Evolutionary conservation across 2,888 invertebrate genomes (phyloP), one percentile per base, ranked within the genome.

Genomic region (Gymnoscelis rufifasciata): DNA sequence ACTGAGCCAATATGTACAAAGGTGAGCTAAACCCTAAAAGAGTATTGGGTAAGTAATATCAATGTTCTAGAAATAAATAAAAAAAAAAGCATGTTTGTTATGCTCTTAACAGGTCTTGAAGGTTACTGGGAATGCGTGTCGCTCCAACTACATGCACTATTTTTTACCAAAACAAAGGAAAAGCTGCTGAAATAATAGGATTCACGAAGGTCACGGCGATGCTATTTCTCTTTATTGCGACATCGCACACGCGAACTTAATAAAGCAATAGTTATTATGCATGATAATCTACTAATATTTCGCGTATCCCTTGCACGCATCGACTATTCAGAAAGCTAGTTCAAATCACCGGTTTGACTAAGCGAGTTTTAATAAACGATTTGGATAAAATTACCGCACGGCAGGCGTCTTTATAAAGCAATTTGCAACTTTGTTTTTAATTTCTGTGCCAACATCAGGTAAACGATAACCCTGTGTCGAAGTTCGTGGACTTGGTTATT

Each of bases 201-300:
- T 62, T 62, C 52, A 46, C 56, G 65, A 77, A 78, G 83, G 84
- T 84, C 82, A 82, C 56, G 77, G 77, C 62, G 68, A 75, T 67
- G 71, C 68, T 80, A 80, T 82, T 83, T 82, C 76, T 70, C 69
- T 68, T 71, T 72, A 69, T 62, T 66, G 69, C 73, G 75, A 75
- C 73, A 67, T 79, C 60, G 71, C 57, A 59, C 82, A 78, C 78
- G 82, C 81, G 66, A 78, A 62, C 62, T 58, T 62, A 64, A 69
- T 71, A 62, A 66, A 66, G 58, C 56, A 54, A 64, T 68, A 33
- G 31, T 33, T 33, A 54, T 59, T 56, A 62, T 68, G 59, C 45
- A 60, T 48, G 54, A 55, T 52, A 47, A 54, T 52, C 51, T 36
- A 35, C 51, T 40, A 49, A 53, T 56, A 54, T 59, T 57, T 53